These are phyloP conservation scores for Ceratina japonica DNA, from an alignment of 1,140 invertebrate genomes.

Conservation along the genomic window DNA sequence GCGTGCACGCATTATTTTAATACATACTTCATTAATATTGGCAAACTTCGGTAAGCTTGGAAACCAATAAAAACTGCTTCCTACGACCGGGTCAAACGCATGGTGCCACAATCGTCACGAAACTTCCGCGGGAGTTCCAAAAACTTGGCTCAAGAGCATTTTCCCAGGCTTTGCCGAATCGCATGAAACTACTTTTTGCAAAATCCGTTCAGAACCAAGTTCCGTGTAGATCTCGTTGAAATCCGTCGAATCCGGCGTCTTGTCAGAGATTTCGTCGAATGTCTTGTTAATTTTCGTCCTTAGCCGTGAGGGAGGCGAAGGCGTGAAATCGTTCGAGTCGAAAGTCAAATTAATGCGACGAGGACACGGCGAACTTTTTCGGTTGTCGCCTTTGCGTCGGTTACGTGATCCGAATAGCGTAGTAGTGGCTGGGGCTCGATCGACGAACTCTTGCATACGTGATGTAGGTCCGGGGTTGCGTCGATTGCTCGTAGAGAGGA, in stretches of 20 bases:
- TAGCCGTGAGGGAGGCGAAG: background rate
- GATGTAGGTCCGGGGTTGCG: background rate
- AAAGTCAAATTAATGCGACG: background rate
- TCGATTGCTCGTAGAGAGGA: background rate
- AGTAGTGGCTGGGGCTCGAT: background rate
- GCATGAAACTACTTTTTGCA: conserved; percentile 2
- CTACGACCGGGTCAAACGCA: too few species aligned
- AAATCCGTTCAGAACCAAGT: background rate
- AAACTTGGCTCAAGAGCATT: conserved; percentile 1
- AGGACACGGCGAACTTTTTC: background rate
- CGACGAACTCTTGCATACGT: background rate
- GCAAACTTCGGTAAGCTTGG: background rate
- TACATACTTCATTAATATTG: too few species aligned
- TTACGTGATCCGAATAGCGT: conserved; percentile 20
- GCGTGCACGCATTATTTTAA: too few species aligned
- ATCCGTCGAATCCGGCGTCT: too few species aligned
- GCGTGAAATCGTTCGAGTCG: too few species aligned
- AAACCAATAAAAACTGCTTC: background rate
- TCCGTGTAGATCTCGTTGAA: too few species aligned
- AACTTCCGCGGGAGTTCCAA: background rate
- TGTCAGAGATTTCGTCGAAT: background rate
- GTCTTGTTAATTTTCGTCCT: background rate
- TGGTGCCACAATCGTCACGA: background rate
- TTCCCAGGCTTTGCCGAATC: background rate
- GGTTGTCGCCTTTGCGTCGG: background rate